Base-by-base conservation (phyloP, 2,113 vertebrate species). In the Dicerorhinus sumatrensis region DNA sequence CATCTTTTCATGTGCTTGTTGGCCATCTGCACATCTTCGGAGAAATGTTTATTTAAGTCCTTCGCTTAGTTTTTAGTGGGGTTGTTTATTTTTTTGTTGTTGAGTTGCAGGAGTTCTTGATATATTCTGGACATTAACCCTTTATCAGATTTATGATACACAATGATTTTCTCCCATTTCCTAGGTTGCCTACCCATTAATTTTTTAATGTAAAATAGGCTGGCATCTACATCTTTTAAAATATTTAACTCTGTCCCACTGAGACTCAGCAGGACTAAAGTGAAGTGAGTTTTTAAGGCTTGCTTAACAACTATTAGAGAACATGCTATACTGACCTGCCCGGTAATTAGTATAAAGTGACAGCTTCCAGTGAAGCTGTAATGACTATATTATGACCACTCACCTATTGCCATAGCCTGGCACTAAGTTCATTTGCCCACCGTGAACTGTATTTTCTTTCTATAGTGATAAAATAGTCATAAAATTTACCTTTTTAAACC, bases 171-270 rank as follows among this genome's bases (percentile, higher is more conserved):
- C 27, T 73, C 20, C 82, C 46, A 72, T 65, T 70, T 23, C 11
- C 14, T 33, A 94, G 63, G 31, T 27, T 73, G 58, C 36, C 54
- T 79, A 62, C 33, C 36, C 51, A 75, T 46, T 72, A 72, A 76
- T 92, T 88, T 94, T 95, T 91, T 27, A 88, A 82, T 25, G 6
- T 76, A 75, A 87, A 67, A 42, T n/a, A 62, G 58, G 42, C 42
- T 62, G 83, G 12, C 48, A 86, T 85, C 39, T 91, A 31, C 23
- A 60, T 65, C 46, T 75, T 84, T 69, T 81, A 63, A 94, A 89
- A 86, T 65, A 90, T 63, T 73, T 87, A 72, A 7, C 29, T 73
- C 33, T 67, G 1, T 81, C 56, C 33, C 77, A 94, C 33, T n/a
- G 54, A 72, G 65, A 79, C 42, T 48, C 16, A 39, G 25, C 27